Percentiles rank a stretch among this genome's conserved stretches.
Evolutionary conservation across 2,797 vertebrate genomes (phyloP).

Genomic region (Arrhamphus sclerolepis): DNA sequence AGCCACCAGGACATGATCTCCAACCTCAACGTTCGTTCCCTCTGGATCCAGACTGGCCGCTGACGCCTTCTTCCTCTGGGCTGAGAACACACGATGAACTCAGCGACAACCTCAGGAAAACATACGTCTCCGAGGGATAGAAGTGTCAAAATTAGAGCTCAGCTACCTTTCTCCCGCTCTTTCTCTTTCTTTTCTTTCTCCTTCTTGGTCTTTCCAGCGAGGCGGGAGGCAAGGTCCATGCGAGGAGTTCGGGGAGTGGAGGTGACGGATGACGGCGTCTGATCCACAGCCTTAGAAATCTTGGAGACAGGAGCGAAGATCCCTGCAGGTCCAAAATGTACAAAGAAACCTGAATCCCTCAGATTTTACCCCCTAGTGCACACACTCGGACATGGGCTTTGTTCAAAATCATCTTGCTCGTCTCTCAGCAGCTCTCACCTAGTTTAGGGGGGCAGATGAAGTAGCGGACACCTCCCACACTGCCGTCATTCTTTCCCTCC

Average conservation of each 20-base stretch:
- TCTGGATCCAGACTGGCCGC: constrained; percentile 86
- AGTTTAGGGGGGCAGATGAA: constrained; percentile 94
- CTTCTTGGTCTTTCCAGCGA: constrained; percentile 87
- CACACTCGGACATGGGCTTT: no score
- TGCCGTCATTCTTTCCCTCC: constrained; percentile 93
- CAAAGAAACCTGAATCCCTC: neutral
- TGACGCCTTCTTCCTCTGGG: constrained; percentile 82
- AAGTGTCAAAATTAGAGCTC: rapidly evolving
- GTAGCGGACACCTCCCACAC: constrained; percentile 91
- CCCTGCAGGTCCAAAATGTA: constrained; percentile 68
- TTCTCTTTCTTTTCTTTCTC: constrained; percentile 87
- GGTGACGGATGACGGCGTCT: constrained; percentile 85
- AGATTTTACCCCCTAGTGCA: no score
- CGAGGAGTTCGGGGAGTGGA: constrained; percentile 89
- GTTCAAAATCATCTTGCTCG: no score
- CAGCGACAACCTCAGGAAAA: rapidly evolving
- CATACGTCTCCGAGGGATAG: no score
- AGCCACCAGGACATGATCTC: constrained; percentile 91
- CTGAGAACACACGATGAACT: constrained; percentile 41
- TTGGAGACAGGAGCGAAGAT: constrained; percentile 92
- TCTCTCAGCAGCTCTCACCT: constrained; percentile 67
- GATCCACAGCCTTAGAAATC: constrained; percentile 86
- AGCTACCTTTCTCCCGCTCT: constrained; percentile 59
- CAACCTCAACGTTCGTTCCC: constrained; percentile 87
- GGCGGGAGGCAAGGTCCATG: constrained; percentile 87